These are phyloP conservation scores for Nycticebus coucang DNA, from an alignment of 2,113 vertebrate species.

Conservation along the genomic window DNA sequence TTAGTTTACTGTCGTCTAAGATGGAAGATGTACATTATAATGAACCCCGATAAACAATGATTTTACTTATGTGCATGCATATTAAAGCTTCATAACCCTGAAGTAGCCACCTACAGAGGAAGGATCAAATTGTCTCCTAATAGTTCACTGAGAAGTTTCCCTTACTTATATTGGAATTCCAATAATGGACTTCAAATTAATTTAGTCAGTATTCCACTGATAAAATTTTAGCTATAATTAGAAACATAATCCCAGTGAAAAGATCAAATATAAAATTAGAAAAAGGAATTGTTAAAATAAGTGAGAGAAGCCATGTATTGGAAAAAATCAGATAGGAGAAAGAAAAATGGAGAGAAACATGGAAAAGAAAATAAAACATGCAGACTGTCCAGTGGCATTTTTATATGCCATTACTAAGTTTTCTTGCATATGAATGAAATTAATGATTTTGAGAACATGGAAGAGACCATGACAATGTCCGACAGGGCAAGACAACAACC, in stretches of 20 bases:
- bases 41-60: background rate
- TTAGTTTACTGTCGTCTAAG: background rate
- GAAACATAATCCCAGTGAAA: background rate
- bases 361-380: background rate
- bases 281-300: constrained; percentile 30
- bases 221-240: constrained; percentile 6
- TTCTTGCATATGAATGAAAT: constrained; percentile 12
- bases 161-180: background rate
- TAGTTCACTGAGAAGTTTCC: background rate
- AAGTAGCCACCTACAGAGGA: background rate
- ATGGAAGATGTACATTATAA: background rate
- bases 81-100: background rate
- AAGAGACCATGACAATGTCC: background rate
- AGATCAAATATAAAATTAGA: constrained; percentile 7
- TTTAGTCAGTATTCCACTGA: background rate
- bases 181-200: background rate
- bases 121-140: background rate
- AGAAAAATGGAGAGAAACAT: background rate
- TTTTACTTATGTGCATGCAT: background rate
- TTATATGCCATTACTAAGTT: background rate
- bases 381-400: background rate
- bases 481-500: background rate
- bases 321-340: background rate
- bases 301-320: background rate
- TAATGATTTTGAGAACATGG: background rate